Evolutionary conservation across 2,888 invertebrate species (phyloP), one percentile per base, ranked within the genome.

Genomic region (Leptinotarsa juncta): DNA sequence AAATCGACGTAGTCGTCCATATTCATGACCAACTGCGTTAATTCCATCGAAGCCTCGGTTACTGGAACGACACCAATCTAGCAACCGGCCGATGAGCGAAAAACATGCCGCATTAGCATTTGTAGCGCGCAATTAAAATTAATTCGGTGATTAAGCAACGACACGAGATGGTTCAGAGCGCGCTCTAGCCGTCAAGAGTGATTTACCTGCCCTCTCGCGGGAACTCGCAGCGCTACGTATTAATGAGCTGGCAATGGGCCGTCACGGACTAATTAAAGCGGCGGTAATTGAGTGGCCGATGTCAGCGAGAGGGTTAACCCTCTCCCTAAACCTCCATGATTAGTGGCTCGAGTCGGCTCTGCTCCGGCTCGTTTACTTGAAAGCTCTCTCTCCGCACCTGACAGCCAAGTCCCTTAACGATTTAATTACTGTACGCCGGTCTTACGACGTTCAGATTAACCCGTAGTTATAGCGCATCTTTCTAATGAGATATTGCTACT

Each of bases 221-320:
- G 85, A 84, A 79, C 81, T 80, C 80, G 81, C 81, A 77, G 78
- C 80, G 78, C 82, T 80, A 81, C 83, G 84, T 84, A 86, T 86
- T 86, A 87, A 87, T 86, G 87, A 86, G 86, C 87, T 85, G 86
- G 86, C 86, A 87, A 87, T 87, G 86, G 86, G 83, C 86, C 86
- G 86, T 87, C 86, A 85, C 84, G 86, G 87, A 86, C 86, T 87
- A 87, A 87, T 87, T 87, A 87, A 86, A 86, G 86, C 86, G 84
- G 83, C 81, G 84, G 86, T 87, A 87, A 87, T 87, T 87, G 86
- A 87, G 87, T 86, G 86, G 87, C 86, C 86, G 84, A 85, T 86
- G 87, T 87, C 86, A 86, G 85, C 85, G 85, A 84, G 83, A 83
- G 84, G 84, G 85, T 85, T 85, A 86, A 85, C 85, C 85, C 85